Base-by-base conservation (phyloP, 2,113 vertebrate genomes). In the Indicator indicator region DNA sequence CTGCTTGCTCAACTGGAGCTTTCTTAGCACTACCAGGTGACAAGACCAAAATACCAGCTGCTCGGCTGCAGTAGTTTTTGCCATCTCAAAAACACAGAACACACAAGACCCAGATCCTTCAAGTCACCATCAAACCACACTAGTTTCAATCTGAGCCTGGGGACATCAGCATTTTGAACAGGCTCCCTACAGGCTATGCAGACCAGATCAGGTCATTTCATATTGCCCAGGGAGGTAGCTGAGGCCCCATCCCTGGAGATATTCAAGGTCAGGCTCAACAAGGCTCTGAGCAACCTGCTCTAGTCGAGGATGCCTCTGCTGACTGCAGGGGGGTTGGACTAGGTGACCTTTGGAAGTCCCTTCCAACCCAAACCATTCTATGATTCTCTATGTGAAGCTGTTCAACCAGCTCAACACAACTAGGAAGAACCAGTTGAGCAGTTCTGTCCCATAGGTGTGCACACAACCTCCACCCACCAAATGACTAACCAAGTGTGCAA, bases 361-460 rank as follows among this genome's bases (percentile, higher is more conserved):
- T 52, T 52, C 23, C 50, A 52, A 52, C 50, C 50, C 23, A 52
- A 52, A 13, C 46, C 50, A 52, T 23, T 52, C 21, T 52, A 52
- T 24, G 21, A 52, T 24, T 52, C 50, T 52, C 23, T 52, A 5
- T 0, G 1, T 23, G 23, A 76, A 60, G 19, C 8, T 67, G 33
- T 60, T 70, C 24, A 50, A 36, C 12, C 50, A 78, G 52, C 33
- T 67, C 55, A n/a, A 30, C 8, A 26, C 24, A 36, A 19, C 48
- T 38, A 32, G 52, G 48, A 46, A 69, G 16, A 42, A 33, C 30
- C 54, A 75, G 19, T 14, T 1, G 1, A 76, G 48, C 23, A 56
- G 27, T 48, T 64, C 48, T 59, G 36, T 26, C n/a, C 44, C 6
- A 1, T 1, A 16, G 17, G 30, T 2, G 1, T 8, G 28, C 12